These are phyloP conservation scores for Crematogaster levior DNA, from an alignment of 2,888 invertebrate genomes.

Conservation along the genomic window DNA sequence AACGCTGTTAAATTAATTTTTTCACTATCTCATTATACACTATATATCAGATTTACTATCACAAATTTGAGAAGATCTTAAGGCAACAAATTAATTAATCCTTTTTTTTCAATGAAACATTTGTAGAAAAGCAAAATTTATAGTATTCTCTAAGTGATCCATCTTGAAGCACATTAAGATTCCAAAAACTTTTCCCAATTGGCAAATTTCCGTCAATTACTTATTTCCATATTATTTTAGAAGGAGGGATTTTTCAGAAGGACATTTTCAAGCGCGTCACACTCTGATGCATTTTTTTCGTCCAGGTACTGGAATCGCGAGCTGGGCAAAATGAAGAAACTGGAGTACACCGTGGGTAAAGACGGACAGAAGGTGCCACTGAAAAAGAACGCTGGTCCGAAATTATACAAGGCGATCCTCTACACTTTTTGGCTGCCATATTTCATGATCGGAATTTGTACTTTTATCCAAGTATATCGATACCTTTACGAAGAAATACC, in stretches of 20 bases:
- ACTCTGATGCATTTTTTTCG: not conserved
- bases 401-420: slow-evolving; percentile 84
- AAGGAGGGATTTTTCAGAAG: too few relatives aligned
- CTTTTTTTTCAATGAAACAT: too few relatives aligned
- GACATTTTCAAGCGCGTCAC: too few relatives aligned
- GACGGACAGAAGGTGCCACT: slow-evolving; percentile 61
- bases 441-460: slow-evolving; percentile 59
- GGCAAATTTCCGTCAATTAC: not conserved
- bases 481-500: not conserved
- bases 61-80: not conserved
- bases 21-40: not conserved
- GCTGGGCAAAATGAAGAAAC: slow-evolving; percentile 75
- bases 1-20: not conserved
- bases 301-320: slow-evolving; percentile 86
- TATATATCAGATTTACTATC: not conserved
- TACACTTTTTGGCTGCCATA: slow-evolving; percentile 84
- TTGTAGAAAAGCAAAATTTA: too few relatives aligned
- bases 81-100: not conserved
- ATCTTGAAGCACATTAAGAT: not conserved
- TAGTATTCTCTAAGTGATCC: not conserved
- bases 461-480: slow-evolving; percentile 57
- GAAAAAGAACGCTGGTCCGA: slow-evolving; percentile 79
- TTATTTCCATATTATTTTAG: too few relatives aligned
- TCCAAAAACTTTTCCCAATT: not conserved
- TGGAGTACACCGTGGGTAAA: slow-evolving; percentile 66